A percentile compares a stretch with the other conserved stretches of the same genome.
Evolutionary conservation across 2,113 vertebrate species (phyloP).

Genomic region (Ptyas mucosa): DNA sequence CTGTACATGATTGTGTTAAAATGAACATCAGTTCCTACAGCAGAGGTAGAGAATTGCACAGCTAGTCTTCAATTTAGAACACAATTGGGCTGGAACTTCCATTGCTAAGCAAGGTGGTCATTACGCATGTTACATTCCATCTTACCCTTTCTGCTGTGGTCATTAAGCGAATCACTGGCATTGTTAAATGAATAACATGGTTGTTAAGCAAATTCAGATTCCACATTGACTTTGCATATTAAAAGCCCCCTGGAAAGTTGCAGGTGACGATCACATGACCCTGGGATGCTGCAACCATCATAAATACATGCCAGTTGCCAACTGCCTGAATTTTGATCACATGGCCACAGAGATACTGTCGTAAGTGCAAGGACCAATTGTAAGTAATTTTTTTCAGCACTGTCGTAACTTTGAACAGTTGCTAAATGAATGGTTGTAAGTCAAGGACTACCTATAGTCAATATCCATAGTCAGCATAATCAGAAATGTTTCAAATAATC

Average conservation of each 20-base stretch:
- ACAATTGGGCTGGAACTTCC: neutral
- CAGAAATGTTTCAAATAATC: neutral
- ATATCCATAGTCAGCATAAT: neutral
- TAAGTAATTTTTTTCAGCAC: neutral
- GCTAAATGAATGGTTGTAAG: neutral
- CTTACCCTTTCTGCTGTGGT: neutral
- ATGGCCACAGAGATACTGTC: neutral
- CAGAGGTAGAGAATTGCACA: neutral
- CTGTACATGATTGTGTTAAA: neutral
- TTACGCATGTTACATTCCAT: neutral
- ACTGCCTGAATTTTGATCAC: neutral
- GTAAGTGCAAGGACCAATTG: neutral
- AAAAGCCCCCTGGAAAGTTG: neutral
- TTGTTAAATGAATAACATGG: neutral
- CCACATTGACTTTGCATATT: neutral
- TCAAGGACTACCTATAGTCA: neutral
- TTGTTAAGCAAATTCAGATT: neutral
- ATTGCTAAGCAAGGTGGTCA: neutral
- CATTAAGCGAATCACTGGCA: neutral
- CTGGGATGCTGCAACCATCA: neutral
- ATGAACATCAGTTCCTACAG: fast-evolving
- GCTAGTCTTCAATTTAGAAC: neutral
- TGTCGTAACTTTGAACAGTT: neutral
- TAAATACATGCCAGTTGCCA: neutral
- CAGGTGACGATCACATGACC: neutral